Evolutionary conservation across 1,140 invertebrate species (phyloP).

Genomic region (Catajapyx aquilonaris): DNA sequence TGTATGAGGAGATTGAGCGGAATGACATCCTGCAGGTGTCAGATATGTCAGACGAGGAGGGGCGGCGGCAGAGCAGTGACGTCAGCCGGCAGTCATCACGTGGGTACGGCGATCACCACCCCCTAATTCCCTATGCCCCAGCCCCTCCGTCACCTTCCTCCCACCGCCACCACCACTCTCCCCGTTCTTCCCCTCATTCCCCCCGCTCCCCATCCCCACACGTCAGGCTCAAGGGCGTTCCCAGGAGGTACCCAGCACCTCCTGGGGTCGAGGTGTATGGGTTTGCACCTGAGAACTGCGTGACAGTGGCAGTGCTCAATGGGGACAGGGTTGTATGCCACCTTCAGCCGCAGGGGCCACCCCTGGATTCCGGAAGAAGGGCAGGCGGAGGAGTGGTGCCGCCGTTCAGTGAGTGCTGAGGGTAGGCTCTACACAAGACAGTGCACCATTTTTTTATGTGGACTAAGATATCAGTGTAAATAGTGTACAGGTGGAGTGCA

Average conservation of each 20-base stretch:
- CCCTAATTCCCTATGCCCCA: constrained; percentile 44
- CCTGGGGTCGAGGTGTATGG: constrained; percentile 6
- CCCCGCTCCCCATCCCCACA: constrained; percentile 15
- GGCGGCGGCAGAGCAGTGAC: constrained; percentile 50
- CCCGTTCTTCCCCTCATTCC: constrained; percentile 19
- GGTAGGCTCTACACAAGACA: too few species aligned
- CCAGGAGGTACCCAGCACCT: constrained; percentile 5
- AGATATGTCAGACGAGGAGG: constrained; percentile 56
- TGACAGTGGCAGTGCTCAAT: constrained; percentile 53
- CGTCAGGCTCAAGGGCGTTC: constrained; percentile 3
- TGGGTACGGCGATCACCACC: constrained; percentile 57
- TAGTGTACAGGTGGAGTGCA: too few species aligned
- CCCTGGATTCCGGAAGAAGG: constrained; percentile 18
- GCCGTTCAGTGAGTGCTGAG: constrained; percentile 33
- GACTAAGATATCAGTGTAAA: too few species aligned
- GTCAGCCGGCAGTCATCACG: constrained; percentile 51
- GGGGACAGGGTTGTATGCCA: constrained; percentile 65
- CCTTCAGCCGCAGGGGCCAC: constrained; percentile 39
- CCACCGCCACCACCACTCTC: constrained; percentile 18
- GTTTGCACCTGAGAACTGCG: constrained; percentile 18
- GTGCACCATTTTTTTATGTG: too few species aligned
- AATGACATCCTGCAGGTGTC: constrained; percentile 33
- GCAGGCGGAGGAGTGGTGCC: constrained; percentile 22
- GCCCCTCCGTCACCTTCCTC: constrained; percentile 25
- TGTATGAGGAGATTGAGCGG: constrained; percentile 47